Percentiles rank a stretch among this genome's conserved stretches.
phyloP scores from a whole-genome alignment of 2,113 vertebrate species.

The Shinisaurus crocodilurus region DNA sequence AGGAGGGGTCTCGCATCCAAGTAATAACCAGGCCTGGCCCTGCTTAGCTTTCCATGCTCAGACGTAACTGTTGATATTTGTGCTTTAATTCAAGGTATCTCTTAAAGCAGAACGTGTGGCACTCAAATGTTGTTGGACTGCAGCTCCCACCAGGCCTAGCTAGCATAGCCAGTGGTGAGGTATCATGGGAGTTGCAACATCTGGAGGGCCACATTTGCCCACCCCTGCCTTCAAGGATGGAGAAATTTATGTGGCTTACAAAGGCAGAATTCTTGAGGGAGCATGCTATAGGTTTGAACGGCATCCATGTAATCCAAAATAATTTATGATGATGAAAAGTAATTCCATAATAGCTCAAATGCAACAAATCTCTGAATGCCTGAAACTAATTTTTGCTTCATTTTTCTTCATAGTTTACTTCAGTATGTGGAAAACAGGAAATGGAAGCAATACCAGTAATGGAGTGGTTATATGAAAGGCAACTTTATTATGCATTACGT shows the following conservation, averaged over 20 bases:
- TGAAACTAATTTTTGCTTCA: constrained; percentile 31
- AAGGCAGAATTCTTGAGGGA: neutral
- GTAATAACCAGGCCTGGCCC: too few species aligned
- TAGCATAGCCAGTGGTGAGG: too few species aligned
- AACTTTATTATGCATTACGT: constrained; percentile 57
- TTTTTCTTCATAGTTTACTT: constrained; percentile 55
- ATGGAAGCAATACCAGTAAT: constrained; percentile 57
- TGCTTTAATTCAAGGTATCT: neutral
- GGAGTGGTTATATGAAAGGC: constrained; percentile 73
- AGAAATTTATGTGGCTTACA: neutral
- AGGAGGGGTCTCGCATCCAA: too few species aligned
- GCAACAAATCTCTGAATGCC: neutral
- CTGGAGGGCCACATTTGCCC: too few species aligned
- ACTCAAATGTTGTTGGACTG: too few species aligned
- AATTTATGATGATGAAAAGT: neutral
- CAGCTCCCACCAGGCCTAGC: too few species aligned
- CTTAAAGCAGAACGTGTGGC: neutral
- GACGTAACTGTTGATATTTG: neutral
- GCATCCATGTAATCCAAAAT: neutral
- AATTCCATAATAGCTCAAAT: neutral
- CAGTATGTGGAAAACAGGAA: constrained; percentile 30
- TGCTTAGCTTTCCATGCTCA: too few species aligned
- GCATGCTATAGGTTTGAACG: neutral
- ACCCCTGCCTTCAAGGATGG: neutral
- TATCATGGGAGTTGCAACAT: too few species aligned